These are phyloP conservation scores for Cosmorhoe ocellata DNA, from an alignment of 2,888 invertebrate species.

Conservation along the genomic window DNA sequence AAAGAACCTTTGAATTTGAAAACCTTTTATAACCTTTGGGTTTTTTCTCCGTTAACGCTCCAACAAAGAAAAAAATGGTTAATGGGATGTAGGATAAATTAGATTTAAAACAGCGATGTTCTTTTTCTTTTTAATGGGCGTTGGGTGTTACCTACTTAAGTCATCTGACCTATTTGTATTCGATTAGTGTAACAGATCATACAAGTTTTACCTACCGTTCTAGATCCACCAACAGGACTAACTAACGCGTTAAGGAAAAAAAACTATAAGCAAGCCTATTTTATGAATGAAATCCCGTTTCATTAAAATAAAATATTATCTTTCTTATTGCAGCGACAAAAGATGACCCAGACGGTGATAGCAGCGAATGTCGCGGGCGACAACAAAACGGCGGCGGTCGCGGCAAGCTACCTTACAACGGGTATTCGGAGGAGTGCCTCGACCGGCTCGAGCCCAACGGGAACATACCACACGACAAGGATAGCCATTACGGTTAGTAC, in stretches of 20 bases:
- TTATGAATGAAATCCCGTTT: too few species aligned
- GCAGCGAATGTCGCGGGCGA: conserved; percentile 73
- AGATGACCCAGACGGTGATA: conserved; percentile 90
- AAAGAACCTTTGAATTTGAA: conserved; percentile 31
- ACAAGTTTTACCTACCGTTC: not conserved
- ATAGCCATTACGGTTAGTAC: conserved; percentile 81
- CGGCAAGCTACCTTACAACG: conserved; percentile 94
- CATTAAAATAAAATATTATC: not conserved
- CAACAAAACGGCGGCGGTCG: conserved; percentile 84
- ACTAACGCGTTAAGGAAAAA: too few species aligned
- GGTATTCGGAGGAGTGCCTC: conserved; percentile 96
- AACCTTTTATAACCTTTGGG: conserved; percentile 29
- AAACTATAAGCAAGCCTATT: too few species aligned
- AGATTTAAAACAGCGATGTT: conserved; percentile 19
- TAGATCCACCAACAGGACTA: too few species aligned
- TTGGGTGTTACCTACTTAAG: not conserved
- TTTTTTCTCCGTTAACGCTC: conserved; percentile 27
- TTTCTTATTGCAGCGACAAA: conserved; percentile 90
- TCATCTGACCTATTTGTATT: not conserved
- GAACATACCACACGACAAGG: conserved; percentile 94
- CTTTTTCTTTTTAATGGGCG: conserved; percentile 7
- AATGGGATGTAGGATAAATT: conserved; percentile 29
- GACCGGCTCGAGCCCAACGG: conserved; percentile 96
- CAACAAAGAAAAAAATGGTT: conserved; percentile 28
- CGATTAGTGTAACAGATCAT: not conserved